Percentiles rank a stretch among this genome's conserved stretches.
Conservation (phyloP, 2,113 vertebrate genomes). For the Gobius niger region DNA sequence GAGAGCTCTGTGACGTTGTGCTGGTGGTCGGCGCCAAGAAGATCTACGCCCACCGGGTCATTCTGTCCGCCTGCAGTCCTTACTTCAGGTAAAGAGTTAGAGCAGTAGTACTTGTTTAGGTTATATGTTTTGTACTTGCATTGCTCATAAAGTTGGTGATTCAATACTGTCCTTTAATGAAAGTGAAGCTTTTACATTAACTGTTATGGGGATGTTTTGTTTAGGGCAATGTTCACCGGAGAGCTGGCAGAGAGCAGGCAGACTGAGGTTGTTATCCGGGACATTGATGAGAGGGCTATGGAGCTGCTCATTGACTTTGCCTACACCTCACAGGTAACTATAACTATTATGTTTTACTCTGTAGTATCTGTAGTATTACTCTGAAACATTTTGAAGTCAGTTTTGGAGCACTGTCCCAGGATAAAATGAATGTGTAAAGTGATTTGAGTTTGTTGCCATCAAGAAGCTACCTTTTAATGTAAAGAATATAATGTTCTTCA, state of each 20-base stretch:
- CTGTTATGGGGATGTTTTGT: background rate
- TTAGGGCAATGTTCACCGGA: conserved; percentile 96
- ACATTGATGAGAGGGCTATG: conserved; percentile 98
- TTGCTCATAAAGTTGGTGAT: background rate
- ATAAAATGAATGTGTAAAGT: background rate
- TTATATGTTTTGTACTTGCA: background rate
- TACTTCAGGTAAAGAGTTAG: conserved; percentile 82
- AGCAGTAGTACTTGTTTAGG: background rate
- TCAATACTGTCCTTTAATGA: too few relatives aligned
- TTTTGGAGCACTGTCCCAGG: background rate
- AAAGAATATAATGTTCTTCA: background rate
- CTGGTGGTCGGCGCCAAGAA: conserved; percentile 96
- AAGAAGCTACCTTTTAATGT: background rate
- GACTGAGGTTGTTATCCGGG: conserved; percentile 95
- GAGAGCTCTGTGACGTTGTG: conserved; percentile 96
- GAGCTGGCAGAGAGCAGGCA: conserved; percentile 96
- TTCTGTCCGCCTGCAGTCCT: conserved; percentile 95
- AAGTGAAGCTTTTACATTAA: too few relatives aligned
- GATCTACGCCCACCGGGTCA: conserved; percentile 97
- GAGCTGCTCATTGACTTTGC: conserved; percentile 98
- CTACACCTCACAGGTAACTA: conserved; percentile 89
- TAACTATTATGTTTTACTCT: background rate
- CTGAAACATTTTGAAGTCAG: background rate
- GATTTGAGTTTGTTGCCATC: background rate
- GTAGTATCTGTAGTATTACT: too few relatives aligned